Conservation (phyloP, 2,797 vertebrate species). For the Bradypus variegatus region DNA sequence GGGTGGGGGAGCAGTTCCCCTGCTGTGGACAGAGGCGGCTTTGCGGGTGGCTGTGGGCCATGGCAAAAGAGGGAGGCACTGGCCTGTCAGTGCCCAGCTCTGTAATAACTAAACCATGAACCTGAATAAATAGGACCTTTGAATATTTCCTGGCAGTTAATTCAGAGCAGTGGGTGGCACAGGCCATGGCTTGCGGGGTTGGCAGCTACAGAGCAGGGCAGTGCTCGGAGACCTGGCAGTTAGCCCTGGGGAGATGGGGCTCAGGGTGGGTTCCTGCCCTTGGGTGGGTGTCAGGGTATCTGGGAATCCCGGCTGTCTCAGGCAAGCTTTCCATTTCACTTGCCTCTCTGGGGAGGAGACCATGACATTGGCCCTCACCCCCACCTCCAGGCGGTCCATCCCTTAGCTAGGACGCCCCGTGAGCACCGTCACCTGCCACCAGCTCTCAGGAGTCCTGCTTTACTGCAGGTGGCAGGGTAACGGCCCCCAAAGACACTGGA, state of each 20-base stretch:
- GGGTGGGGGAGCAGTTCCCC: neutral
- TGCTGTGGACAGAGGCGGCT: neutral
- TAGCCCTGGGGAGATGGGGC: too few species aligned
- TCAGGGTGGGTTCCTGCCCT: neutral
- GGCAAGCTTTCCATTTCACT: neutral
- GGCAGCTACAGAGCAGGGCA: too few species aligned
- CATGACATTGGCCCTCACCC: too few species aligned
- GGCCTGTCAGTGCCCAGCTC: neutral
- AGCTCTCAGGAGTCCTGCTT: neutral
- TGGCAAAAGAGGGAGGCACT: neutral
- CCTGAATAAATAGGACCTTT: constrained; percentile 64
- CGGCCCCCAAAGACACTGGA: too few species aligned
- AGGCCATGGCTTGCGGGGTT: too few species aligned
- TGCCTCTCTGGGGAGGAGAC: neutral
- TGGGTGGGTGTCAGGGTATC: neutral
- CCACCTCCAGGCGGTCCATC: too few species aligned
- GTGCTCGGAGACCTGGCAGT: too few species aligned
- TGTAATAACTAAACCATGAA: neutral
- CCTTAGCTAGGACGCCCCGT: neutral
- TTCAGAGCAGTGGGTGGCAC: too few species aligned
- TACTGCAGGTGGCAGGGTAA: neutral
- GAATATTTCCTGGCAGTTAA: neutral
- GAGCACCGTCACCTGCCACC: neutral
- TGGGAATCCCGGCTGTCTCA: neutral
- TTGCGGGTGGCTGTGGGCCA: neutral